A percentile compares a stretch with the other conserved stretches of the same genome.
Evolutionary conservation across 2,113 vertebrate genomes (phyloP).

Genomic region (Alaudala cheleensis): DNA sequence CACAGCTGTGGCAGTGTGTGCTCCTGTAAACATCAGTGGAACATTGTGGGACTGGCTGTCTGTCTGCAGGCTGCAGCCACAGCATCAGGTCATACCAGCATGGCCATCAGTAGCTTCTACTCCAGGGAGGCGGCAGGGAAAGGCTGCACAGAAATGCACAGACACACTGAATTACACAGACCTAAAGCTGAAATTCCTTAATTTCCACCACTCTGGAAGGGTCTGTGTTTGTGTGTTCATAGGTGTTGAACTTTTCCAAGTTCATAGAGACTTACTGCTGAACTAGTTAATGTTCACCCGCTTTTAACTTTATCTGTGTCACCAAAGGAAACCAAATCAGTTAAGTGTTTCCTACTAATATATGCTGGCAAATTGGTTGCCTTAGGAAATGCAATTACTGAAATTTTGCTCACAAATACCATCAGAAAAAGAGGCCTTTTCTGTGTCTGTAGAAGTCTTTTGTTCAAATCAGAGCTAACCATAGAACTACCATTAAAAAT

Average conservation of each 20-base stretch:
- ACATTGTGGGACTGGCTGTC: neutral
- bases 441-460: neutral
- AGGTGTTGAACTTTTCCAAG: neutral
- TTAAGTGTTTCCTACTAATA: neutral
- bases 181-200: neutral
- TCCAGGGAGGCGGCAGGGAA: rapidly evolving
- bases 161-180: neutral
- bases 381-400: neutral
- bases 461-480: neutral
- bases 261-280: neutral
- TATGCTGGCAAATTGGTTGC: neutral
- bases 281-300: neutral
- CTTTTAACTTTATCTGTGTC: neutral
- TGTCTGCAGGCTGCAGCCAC: neutral
- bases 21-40: neutral
- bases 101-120: neutral
- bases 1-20: rapidly evolving
- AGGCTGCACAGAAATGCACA: neutral
- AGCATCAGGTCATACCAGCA: rapidly evolving
- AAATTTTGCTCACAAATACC: neutral
- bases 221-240: too few relatives aligned
- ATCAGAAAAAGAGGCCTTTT: neutral
- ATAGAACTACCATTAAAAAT: neutral
- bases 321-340: neutral
- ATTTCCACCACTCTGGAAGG: neutral